Conservation (phyloP, 2,888 invertebrate species). For the Serrognathus titanus region DNA sequence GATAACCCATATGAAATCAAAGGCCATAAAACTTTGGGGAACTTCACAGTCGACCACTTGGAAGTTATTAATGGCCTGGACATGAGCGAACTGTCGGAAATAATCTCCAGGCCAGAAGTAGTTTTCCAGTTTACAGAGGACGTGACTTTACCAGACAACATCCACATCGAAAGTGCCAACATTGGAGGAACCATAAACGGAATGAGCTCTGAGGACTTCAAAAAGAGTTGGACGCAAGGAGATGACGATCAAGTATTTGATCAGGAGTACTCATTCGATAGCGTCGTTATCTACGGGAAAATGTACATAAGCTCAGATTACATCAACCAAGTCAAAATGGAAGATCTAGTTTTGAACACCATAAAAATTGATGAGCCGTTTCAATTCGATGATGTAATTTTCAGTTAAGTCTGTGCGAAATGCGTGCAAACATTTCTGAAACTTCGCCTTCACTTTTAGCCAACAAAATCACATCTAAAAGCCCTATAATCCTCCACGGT, state of each 20-base stretch:
- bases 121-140: slow-evolving; percentile 15
- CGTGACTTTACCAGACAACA: slow-evolving; percentile 23
- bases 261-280: slow-evolving; percentile 35
- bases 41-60: slow-evolving; percentile 34
- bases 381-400: slow-evolving; percentile 44
- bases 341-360: slow-evolving; percentile 39
- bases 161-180: slow-evolving; percentile 44
- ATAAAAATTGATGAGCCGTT: slow-evolving; percentile 45
- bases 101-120: slow-evolving; percentile 18
- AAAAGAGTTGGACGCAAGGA: slow-evolving; percentile 45
- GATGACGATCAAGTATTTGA: slow-evolving; percentile 39
- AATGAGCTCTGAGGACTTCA: slow-evolving; percentile 45
- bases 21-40: slow-evolving; percentile 36
- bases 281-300: slow-evolving; percentile 40
- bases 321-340: slow-evolving; percentile 45
- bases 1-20: slow-evolving; percentile 22
- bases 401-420: slow-evolving; percentile 40
- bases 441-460: slow-evolving; percentile 27
- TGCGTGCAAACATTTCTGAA: slow-evolving; percentile 11
- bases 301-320: slow-evolving; percentile 39
- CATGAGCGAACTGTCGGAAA: slow-evolving; percentile 19
- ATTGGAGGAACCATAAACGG: slow-evolving; percentile 48
- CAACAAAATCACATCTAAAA: slow-evolving; percentile 26
- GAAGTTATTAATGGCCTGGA: slow-evolving; percentile 24
- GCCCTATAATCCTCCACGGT: slow-evolving; percentile 34